A percentile compares a stretch with the other conserved stretches of the same genome.
These are phyloP conservation scores for Helicoverpa armigera DNA, from an alignment of 1,140 invertebrate genomes.

Conservation along the genomic window DNA sequence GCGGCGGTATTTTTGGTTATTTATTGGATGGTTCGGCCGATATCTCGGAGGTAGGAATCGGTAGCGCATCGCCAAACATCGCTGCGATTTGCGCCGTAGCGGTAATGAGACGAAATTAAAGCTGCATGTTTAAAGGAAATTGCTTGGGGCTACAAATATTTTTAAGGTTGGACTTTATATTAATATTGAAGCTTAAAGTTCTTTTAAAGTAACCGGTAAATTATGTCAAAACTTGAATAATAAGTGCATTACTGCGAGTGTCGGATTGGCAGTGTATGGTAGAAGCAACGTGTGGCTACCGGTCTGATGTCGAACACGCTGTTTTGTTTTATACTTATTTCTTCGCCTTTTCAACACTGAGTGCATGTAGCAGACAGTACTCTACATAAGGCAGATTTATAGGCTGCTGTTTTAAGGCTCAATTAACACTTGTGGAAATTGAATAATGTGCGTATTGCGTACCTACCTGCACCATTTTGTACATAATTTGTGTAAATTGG, in stretches of 20 bases:
- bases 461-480: no score
- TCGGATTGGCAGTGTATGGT: neutral
- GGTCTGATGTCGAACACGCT: neutral
- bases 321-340: slow-evolving; percentile 14
- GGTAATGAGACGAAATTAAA: slow-evolving; percentile 62
- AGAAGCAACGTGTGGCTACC: neutral
- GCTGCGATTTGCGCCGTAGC: slow-evolving; percentile 34
- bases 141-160: slow-evolving; percentile 37
- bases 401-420: no score
- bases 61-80: slow-evolving; percentile 62
- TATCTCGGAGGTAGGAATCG: slow-evolving; percentile 50
- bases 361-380: no score
- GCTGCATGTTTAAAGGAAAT: slow-evolving; percentile 50
- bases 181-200: slow-evolving; percentile 18
- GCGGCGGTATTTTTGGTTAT: slow-evolving; percentile 60
- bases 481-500: no score
- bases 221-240: slow-evolving; percentile 25
- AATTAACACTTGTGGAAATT: no score
- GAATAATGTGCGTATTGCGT: no score
- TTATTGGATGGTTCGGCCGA: slow-evolving; percentile 59
- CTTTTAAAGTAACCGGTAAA: slow-evolving; percentile 32
- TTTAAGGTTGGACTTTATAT: slow-evolving; percentile 3
- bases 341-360: no score
- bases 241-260: neutral
- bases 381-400: no score